A percentile compares a stretch with the other conserved stretches of the same genome.
Conservation (phyloP, 1,140 invertebrate genomes). For the Psilanteris sp. region DNA sequence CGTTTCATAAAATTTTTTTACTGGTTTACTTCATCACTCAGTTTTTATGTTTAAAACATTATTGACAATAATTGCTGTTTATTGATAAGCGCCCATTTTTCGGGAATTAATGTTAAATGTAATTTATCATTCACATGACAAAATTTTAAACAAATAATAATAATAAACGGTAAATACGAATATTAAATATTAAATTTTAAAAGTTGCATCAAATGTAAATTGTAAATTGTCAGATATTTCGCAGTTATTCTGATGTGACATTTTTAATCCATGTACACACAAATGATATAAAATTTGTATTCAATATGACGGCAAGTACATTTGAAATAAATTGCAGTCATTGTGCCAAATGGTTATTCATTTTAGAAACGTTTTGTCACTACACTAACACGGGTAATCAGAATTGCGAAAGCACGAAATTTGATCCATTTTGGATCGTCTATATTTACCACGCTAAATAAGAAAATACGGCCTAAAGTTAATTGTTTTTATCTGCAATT, state of each 20-base stretch:
- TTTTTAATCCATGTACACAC: conserved; percentile 14
- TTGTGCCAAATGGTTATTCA: conserved; percentile 39
- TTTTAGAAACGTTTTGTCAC: conserved; percentile 20
- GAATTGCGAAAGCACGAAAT: conserved; percentile 21
- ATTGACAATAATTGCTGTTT: conserved; percentile 15
- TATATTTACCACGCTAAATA: not conserved
- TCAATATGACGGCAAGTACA: conserved; percentile 36
- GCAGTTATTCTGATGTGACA: no score
- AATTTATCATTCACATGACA: no score
- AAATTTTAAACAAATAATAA: no score
- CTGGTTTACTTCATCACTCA: conserved; percentile 25
- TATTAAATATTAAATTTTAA: no score
- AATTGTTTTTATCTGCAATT: no score
- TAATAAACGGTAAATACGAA: no score
- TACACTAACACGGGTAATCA: conserved; percentile 28
- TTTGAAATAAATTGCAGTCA: conserved; percentile 42
- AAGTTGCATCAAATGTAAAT: no score
- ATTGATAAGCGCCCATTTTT: no score
- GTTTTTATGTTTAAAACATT: conserved; percentile 2
- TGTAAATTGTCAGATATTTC: no score
- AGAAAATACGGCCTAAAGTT: no score
- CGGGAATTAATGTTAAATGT: no score
- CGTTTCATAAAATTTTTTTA: conserved; percentile 31
- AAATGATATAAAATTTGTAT: conserved; percentile 31
- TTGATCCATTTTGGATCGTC: conserved; percentile 1